Conservation (phyloP, 1,140 invertebrate species). For the Augochlora pura region DNA sequence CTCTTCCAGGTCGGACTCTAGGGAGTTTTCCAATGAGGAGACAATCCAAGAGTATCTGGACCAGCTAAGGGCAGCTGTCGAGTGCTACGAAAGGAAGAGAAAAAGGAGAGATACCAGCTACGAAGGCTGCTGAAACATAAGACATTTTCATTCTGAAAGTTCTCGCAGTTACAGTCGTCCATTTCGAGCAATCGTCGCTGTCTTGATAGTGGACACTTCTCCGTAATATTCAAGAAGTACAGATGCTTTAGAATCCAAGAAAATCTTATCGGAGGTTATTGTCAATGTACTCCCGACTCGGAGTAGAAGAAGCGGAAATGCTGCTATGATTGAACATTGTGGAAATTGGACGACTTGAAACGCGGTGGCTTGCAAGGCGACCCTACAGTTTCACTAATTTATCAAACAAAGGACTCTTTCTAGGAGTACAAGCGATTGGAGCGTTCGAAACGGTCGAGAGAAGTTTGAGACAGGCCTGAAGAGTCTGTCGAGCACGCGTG, state of each 20-base stretch:
- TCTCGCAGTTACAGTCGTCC: no score
- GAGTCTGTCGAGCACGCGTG: background rate
- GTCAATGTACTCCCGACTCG: no score
- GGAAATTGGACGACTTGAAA: no score
- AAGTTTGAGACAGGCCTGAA: background rate
- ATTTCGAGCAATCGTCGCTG: no score
- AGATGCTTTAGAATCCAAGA: no score
- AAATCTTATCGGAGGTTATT: no score
- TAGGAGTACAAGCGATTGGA: background rate
- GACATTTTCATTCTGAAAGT: background rate
- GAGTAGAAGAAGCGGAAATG: no score
- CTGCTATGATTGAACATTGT: no score
- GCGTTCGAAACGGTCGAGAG: no score
- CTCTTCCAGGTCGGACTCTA: constrained; percentile 61
- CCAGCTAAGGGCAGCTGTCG: constrained; percentile 67
- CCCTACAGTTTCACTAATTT: background rate
- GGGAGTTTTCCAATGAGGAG: constrained; percentile 51
- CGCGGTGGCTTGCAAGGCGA: no score
- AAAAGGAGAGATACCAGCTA: constrained; percentile 38
- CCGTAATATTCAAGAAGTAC: no score
- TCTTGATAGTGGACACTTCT: no score
- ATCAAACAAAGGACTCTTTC: background rate
- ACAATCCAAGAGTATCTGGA: constrained; percentile 68
- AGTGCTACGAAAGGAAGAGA: constrained; percentile 60
- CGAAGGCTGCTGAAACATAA: constrained; percentile 38